Percentiles rank a stretch among this genome's conserved stretches.
phyloP scores from a whole-genome alignment of 1,140 invertebrate genomes.

The Zelostemma sp. region DNA sequence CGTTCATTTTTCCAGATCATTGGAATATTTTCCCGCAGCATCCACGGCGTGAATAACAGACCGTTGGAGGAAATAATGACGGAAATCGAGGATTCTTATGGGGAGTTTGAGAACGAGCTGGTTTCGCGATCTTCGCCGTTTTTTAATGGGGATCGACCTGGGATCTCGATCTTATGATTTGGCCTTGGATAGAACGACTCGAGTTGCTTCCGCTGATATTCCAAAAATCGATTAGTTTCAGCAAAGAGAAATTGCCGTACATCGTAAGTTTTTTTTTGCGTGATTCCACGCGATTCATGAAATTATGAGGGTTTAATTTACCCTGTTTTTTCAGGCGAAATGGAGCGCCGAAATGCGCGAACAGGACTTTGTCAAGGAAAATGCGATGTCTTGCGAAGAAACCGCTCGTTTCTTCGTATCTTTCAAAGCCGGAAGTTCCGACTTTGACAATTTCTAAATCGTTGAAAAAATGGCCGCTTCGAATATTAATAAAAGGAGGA shows the following conservation, averaged over 20 bases:
- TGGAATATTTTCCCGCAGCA: conserved; percentile 46
- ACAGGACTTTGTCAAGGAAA: conserved; percentile 37
- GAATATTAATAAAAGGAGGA: too few species aligned
- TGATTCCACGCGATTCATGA: too few species aligned
- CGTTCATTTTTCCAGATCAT: conserved; percentile 39
- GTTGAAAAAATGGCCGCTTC: too few species aligned
- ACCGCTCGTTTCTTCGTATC: conserved; percentile 46
- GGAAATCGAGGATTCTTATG: conserved; percentile 47
- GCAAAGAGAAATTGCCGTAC: conserved; percentile 49
- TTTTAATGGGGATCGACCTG: conserved; percentile 51
- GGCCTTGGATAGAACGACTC: conserved; percentile 60
- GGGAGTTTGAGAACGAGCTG: conserved; percentile 56
- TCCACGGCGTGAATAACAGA: conserved; percentile 51
- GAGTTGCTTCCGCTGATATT: conserved; percentile 53
- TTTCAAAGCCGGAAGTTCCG: conserved; percentile 16
- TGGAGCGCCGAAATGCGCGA: conserved; percentile 50
- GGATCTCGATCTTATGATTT: conserved; percentile 59
- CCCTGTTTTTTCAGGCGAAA: conserved; percentile 41
- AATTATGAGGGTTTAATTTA: too few species aligned
- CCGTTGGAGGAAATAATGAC: conserved; percentile 45
- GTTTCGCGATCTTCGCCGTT: conserved; percentile 49
- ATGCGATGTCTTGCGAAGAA: conserved; percentile 34
- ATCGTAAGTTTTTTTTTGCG: conserved; percentile 38
- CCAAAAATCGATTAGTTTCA: conserved; percentile 45
- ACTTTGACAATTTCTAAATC: conserved; percentile 46